Conservation (phyloP, 2,888 invertebrate genomes). For the Ichneumoninae sp. region DNA sequence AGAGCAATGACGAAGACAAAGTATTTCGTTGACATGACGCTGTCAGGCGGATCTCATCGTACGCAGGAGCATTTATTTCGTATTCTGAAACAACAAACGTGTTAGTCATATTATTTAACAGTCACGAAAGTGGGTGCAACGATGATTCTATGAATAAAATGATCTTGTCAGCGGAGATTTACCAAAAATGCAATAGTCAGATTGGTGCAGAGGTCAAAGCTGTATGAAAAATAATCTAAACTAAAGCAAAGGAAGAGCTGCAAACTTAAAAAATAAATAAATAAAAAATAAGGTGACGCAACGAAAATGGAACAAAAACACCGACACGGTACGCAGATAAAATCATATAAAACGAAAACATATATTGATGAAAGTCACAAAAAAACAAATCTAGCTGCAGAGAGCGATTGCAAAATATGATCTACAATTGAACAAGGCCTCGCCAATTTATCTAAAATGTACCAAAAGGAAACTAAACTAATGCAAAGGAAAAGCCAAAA, state of each 20-base stretch:
- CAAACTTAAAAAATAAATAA: too few species aligned
- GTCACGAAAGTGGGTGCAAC: slow-evolving; percentile 17
- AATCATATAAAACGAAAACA: too few species aligned
- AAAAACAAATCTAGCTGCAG: neutral
- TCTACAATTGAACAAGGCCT: slow-evolving; percentile 46
- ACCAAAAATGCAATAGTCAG: neutral
- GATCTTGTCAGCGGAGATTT: neutral
- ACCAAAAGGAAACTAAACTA: neutral
- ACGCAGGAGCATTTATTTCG: slow-evolving; percentile 70
- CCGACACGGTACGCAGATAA: neutral
- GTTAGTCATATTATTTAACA: slow-evolving; percentile 10
- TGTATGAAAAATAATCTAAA: too few species aligned
- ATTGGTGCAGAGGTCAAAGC: neutral
- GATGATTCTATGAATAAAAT: slow-evolving; percentile 26
- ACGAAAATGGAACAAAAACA: neutral
- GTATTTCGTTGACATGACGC: slow-evolving; percentile 78
- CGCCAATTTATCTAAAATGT: slow-evolving; percentile 14
- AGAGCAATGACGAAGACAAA: slow-evolving; percentile 74
- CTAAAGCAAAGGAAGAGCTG: too few species aligned
- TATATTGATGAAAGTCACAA: too few species aligned
- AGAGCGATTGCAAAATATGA: slow-evolving; percentile 37
- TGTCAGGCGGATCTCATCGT: slow-evolving; percentile 79
- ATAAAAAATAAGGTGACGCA: neutral
- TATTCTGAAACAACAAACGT: slow-evolving; percentile 75
- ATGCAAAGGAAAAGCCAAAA: too few species aligned